Conservation (phyloP, 2,113 vertebrate species). For the Hippopotamus amphibius region DNA sequence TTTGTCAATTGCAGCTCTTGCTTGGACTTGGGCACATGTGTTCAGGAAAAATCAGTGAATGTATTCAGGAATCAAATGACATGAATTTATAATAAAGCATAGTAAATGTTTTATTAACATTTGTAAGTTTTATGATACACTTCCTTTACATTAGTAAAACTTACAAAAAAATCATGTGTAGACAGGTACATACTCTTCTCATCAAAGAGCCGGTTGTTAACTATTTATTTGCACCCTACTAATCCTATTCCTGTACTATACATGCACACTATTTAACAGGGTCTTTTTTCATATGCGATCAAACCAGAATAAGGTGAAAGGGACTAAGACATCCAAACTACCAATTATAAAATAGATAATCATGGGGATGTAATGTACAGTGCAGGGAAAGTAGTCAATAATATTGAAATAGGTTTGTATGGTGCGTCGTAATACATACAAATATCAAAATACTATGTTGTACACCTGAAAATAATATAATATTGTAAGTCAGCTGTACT, state of each 20-base stretch:
- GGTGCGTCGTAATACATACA: too few species aligned
- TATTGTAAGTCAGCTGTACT: too few species aligned
- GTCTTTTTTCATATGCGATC: not conserved
- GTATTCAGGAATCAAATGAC: not conserved
- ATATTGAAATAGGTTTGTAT: too few species aligned
- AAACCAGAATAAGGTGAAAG: too few species aligned
- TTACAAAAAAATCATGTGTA: not conserved
- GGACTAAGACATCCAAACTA: too few species aligned
- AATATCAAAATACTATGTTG: too few species aligned
- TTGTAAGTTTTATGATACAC: not conserved
- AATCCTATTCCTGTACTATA: not conserved
- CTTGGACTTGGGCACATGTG: not conserved
- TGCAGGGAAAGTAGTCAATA: too few species aligned
- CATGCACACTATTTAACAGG: not conserved
- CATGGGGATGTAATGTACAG: too few species aligned
- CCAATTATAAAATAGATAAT: too few species aligned
- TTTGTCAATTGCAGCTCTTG: not conserved
- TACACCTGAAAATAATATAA: too few species aligned
- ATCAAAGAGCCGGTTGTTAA: not conserved
- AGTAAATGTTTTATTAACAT: not conserved
- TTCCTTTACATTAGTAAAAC: not conserved
- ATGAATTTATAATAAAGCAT: not conserved
- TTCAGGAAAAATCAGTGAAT: not conserved
- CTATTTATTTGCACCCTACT: not conserved
- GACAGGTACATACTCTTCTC: not conserved